phyloP scores from a whole-genome alignment of 2,797 vertebrate species.

The Micromesistius poutassou region DNA sequence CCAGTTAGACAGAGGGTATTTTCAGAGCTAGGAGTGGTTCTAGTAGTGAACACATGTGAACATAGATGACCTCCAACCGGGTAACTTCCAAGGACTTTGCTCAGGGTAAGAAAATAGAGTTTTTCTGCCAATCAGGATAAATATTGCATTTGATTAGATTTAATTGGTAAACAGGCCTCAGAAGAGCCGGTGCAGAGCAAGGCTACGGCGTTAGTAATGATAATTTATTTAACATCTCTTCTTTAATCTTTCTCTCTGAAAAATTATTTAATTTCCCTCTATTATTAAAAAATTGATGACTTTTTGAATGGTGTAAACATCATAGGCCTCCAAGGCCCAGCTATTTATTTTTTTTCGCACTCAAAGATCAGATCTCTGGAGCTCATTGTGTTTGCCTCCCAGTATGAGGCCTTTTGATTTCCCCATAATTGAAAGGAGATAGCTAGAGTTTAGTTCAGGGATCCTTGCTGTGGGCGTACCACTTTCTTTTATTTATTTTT shows the following conservation, averaged over 20 bases:
- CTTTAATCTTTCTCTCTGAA: neutral
- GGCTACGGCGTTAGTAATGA: neutral
- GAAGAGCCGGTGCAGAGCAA: neutral
- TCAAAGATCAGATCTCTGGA: conserved; percentile 56
- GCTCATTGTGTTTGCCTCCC: conserved; percentile 42
- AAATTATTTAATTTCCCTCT: conserved; percentile 57
- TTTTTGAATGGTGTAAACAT: conserved; percentile 63
- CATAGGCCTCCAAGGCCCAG: conserved; percentile 44
- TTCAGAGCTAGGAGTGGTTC: neutral
- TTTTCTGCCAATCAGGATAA: neutral
- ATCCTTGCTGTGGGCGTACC: neutral
- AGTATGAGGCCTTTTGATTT: conserved; percentile 50
- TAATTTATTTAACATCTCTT: no score
- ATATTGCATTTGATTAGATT: neutral
- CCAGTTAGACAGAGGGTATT: neutral
- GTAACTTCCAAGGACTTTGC: neutral
- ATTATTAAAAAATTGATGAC: conserved; percentile 46
- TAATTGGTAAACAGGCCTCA: neutral
- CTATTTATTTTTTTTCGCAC: neutral
- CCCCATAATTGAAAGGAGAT: conserved; percentile 30
- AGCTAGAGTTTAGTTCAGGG: neutral
- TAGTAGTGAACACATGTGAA: no score
- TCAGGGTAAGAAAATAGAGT: neutral
- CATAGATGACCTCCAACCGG: conserved; percentile 1
- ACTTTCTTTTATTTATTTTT: neutral